A percentile compares a stretch with the other conserved stretches of the same genome.
Evolutionary conservation across 2,113 vertebrate species (phyloP).

Genomic region (Ageneiosus marmoratus): DNA sequence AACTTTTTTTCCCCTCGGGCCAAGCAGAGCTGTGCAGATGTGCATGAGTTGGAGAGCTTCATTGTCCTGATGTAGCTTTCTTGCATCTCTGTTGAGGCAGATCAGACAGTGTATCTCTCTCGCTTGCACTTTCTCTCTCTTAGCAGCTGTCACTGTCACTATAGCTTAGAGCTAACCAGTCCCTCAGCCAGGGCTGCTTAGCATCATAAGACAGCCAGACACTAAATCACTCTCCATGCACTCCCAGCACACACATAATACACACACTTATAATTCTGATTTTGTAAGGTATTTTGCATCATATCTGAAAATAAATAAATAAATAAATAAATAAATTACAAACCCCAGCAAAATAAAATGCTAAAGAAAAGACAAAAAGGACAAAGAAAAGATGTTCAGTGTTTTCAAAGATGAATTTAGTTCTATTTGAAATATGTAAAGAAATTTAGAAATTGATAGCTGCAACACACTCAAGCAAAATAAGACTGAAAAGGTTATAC

Average conservation of each 20-base stretch:
- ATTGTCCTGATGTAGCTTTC: constrained; percentile 6
- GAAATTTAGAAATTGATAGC: too few species aligned
- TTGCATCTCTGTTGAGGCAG: constrained; percentile 7
- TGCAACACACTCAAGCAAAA: too few species aligned
- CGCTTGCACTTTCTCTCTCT: constrained; percentile 16
- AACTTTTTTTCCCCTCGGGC: constrained; percentile 10
- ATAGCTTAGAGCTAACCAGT: constrained; percentile 39
- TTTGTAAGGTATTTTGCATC: neutral
- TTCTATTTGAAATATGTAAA: too few species aligned
- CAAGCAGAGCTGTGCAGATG: constrained; percentile 11
- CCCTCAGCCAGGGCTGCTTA: constrained; percentile 41
- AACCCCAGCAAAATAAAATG: neutral
- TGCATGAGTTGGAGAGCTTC: constrained; percentile 1
- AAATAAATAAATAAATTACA: neutral
- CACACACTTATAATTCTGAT: neutral
- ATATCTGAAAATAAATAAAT: neutral
- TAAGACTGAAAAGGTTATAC: too few species aligned
- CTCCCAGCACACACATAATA: constrained; percentile 3
- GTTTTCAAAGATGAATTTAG: too few species aligned
- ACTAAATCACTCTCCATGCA: constrained; percentile 32
- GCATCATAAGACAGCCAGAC: constrained; percentile 55
- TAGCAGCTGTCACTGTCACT: constrained; percentile 51
- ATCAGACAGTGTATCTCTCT: constrained; percentile 16
- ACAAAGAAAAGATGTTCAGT: too few species aligned
- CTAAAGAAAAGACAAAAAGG: too few species aligned